Evolutionary conservation across 2,797 vertebrate genomes (phyloP), one percentile per base, ranked within the genome.

Genomic region (Enteromius viviparus): DNA sequence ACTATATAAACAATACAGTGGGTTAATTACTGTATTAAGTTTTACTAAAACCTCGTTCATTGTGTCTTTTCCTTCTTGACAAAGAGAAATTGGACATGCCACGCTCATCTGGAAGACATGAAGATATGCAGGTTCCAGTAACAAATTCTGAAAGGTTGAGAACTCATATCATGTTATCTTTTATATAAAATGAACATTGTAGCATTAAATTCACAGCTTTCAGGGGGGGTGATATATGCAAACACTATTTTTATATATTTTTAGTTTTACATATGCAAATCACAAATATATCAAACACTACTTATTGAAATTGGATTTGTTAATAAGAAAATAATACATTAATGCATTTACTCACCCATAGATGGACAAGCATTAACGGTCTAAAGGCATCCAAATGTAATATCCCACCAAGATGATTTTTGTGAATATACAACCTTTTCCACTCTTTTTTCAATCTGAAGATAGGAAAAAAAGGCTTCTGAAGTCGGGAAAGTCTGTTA

Each of bases 271-370:
- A 62, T 19, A 10, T 15, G 9, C 21, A 69, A n/a, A n/a, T 23
- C 23, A 64, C 60, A 26, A 23, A 29, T 47, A 47, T 4, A 64
- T 49, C 58, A 47, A 8, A 62, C 58, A 49, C 2, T 29, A 60
- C n/a, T 51, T 66, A 23, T 34, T 8, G n/a, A 15, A 34, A 77
- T 29, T 58, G 51, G 12, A 40, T 23, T 23, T 60, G n/a, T 21
- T 6, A 60, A 23, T 51, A 58, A 60, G 34, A 55, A 75, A 75
- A 32, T 42, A 10, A 62, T 58, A 47, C 6, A 21, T 77, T 45
- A 1, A 45, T 80, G n/a, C 26, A 37, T 60, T 42, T 71, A 80
- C 78, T 71, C 26, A 80, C 66, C 78, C 23, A 32, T 71, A 12
- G 62, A 58, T 70, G 47, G 58, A 42, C 37, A 80, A 32, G 66